Evolutionary conservation across 2,888 invertebrate species (phyloP), one percentile per base, ranked within the genome.

Genomic region (Phanerotoma sp.): DNA sequence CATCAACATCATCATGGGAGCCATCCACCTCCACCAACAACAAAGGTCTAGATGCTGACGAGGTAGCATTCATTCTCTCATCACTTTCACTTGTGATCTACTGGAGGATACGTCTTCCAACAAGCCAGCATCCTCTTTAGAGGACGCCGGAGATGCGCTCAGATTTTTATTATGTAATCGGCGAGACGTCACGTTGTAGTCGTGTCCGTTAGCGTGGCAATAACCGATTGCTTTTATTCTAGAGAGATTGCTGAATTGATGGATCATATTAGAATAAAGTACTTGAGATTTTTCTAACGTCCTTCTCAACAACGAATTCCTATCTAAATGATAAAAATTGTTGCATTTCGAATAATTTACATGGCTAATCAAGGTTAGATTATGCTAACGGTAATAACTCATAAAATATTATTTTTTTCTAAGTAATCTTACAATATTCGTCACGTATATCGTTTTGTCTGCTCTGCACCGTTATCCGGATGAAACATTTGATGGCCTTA

Each of bases 131-230:
- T 49, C 18, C 40, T 49, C 49, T 30, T 49, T 38, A 9, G 52
- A 53, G 46, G 54, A 54, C 48, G 48, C 41, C 35, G 44, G 35
- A 48, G 54, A 54, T 50, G 49, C 49, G 48, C 44, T 40, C 32
- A 20, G 20, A 42, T 35, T 35, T 18, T 35, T 15, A 58, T 70
- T 68, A 62, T 59, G 66, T 63, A 68, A 70, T 61, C 50, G 48
- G 54, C 48, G 56, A 64, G 63, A 66, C 63, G 56, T 69, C 66
- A 66, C 65, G 61, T 68, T 65, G 60, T 51, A 21, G 28, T n/a
- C 45, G 45, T 28, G 38, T 35, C 47, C 37, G 28, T 30, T 42
- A 45, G 37, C 44, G 47, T 47, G 32, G 52, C 52, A 46, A 52
- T 52, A 52, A 52, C 45, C 52, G 38, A 51, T 51, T 51, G 35